A percentile compares a stretch with the other conserved stretches of the same genome.
These are phyloP conservation scores for Morinoia aosen DNA, from an alignment of 2,888 invertebrate species.

Conservation along the genomic window DNA sequence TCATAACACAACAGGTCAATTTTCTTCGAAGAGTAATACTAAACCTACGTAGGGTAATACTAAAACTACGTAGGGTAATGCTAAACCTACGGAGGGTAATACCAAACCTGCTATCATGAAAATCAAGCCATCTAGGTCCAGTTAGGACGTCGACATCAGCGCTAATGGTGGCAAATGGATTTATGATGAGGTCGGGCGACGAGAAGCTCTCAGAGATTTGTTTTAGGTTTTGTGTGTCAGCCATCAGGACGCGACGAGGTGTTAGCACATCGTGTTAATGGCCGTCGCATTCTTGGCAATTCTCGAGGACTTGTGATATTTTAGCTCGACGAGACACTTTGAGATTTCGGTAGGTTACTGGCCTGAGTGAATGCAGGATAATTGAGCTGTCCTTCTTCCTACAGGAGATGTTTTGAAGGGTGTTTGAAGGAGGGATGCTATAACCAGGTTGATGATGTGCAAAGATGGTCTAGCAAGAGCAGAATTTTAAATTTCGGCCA, in stretches of 20 bases:
- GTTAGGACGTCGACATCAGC: background rate
- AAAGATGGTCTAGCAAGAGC: background rate
- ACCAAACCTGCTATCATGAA: background rate
- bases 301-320: background rate
- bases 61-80: background rate
- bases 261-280: slow-evolving; percentile 32
- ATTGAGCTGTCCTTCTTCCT: background rate
- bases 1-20: background rate
- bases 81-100: background rate
- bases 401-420: background rate
- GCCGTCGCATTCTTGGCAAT: slow-evolving; percentile 35
- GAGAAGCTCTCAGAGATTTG: slow-evolving; percentile 39
- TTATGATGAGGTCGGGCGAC: slow-evolving; percentile 45
- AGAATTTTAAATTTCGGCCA: background rate
- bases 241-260: background rate
- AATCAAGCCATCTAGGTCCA: background rate
- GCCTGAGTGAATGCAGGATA: background rate
- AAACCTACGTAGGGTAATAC: background rate
- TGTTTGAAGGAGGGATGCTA: background rate
- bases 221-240: slow-evolving; percentile 12
- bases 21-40: background rate
- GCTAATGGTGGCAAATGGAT: slow-evolving; percentile 47
- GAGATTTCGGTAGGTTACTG: background rate
- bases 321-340: background rate
- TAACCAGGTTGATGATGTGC: background rate